phyloP scores from a whole-genome alignment of 1,140 invertebrate species.

The Drosophila lowei region DNA sequence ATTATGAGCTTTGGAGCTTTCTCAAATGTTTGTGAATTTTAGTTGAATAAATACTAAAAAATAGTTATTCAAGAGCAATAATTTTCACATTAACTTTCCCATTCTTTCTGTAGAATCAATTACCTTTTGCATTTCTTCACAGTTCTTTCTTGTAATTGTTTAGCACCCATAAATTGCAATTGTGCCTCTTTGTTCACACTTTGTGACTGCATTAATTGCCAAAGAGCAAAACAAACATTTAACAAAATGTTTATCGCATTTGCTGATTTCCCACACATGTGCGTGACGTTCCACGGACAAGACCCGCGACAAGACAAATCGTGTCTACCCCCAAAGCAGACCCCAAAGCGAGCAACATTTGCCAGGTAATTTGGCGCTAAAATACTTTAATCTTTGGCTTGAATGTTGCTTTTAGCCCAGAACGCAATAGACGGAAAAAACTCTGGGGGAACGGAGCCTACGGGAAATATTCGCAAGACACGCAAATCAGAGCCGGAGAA shows the following conservation, averaged over 20 bases:
- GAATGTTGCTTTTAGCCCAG: constrained; percentile 14
- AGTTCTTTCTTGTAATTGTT: no score
- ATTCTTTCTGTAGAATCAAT: no score
- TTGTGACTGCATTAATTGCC: constrained; percentile 56
- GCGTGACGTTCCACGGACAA: constrained; percentile 5
- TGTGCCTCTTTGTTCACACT: constrained; percentile 26
- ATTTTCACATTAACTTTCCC: no score
- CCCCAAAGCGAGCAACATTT: constrained; percentile 13
- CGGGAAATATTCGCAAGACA: constrained; percentile 29
- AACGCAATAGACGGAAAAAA: constrained; percentile 32
- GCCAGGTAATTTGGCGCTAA: constrained; percentile 12
- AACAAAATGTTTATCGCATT: constrained; percentile 58
- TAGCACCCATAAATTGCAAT: no score
- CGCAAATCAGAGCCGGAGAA: constrained; percentile 38
- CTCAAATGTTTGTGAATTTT: no score
- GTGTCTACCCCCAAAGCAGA: constrained; percentile 6
- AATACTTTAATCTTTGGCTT: constrained; percentile 30
- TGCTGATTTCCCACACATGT: constrained; percentile 27
- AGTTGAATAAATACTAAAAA: no score
- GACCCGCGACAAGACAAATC: constrained; percentile 26
- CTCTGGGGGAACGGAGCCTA: neutral
- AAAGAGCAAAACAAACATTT: constrained; percentile 48
- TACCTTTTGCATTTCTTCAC: constrained; percentile 10
- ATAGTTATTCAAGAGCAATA: no score
- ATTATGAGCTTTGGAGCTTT: no score